phyloP scores from a whole-genome alignment of 2,113 vertebrate genomes.

The Phaethon lepturus region DNA sequence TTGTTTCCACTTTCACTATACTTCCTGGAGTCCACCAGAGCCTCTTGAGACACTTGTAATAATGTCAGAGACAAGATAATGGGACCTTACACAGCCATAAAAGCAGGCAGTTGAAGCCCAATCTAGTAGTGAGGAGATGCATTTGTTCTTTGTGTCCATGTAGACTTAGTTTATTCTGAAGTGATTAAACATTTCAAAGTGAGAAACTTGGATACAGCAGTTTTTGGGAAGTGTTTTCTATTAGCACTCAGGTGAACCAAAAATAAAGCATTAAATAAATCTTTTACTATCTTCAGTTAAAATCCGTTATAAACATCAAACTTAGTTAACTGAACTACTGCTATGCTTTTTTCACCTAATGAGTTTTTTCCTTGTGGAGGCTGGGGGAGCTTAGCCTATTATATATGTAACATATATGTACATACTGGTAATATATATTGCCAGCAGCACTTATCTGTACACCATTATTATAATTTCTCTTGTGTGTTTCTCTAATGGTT shows the following conservation, averaged over 20 bases:
- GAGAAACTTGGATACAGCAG: background rate
- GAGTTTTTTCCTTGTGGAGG: background rate
- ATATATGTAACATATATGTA: background rate
- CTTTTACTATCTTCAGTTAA: background rate
- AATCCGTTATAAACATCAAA: background rate
- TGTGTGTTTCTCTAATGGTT: background rate
- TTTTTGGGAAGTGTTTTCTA: background rate
- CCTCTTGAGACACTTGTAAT: background rate
- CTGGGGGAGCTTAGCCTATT: background rate
- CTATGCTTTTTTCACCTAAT: background rate
- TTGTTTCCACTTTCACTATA: background rate
- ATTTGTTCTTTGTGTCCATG: slow-evolving; percentile 2
- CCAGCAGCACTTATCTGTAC: background rate
- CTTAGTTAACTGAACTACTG: background rate
- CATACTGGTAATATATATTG: background rate
- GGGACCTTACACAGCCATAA: background rate
- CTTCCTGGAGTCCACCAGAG: background rate
- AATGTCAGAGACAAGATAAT: background rate
- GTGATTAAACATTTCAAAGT: slow-evolving; percentile 4
- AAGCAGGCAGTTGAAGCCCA: background rate
- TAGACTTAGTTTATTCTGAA: background rate
- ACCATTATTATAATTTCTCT: background rate
- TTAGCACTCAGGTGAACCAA: background rate
- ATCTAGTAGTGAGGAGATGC: background rate
- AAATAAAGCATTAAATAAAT: slow-evolving; percentile 15